Evolutionary conservation across 2,113 vertebrate species (phyloP).

Genomic region (Laterallus jamaicensis): DNA sequence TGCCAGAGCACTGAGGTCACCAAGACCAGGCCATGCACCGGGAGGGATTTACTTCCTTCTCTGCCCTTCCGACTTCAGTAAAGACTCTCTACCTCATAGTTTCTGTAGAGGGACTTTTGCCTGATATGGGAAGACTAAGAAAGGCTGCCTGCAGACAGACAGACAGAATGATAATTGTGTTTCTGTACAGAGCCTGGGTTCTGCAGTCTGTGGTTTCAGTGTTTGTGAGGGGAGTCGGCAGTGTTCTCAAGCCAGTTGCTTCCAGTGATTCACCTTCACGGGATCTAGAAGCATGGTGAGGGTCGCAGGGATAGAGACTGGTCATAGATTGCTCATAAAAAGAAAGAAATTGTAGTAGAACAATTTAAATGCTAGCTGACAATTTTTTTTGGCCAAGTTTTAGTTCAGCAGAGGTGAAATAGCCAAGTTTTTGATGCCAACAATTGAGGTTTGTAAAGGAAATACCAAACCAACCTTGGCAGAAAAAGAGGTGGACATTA

Average conservation of each 20-base stretch:
- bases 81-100: background rate
- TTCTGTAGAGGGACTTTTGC: background rate
- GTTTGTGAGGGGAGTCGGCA: background rate
- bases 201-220: background rate
- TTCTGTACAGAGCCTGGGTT: background rate
- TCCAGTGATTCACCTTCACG: slow-evolving; percentile 29
- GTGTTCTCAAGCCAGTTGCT: background rate
- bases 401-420: slow-evolving; percentile 4
- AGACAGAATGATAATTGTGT: background rate
- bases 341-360: slow-evolving; percentile 32
- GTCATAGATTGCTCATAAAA: slow-evolving; percentile 31
- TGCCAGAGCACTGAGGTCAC: background rate
- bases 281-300: background rate
- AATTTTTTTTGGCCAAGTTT: slow-evolving; percentile 35
- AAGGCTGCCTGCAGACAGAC: background rate
- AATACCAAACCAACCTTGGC: slow-evolving; percentile 29
- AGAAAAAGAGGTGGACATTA: slow-evolving; percentile 17
- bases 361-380: slow-evolving; percentile 30
- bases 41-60: background rate
- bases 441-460: slow-evolving; percentile 56
- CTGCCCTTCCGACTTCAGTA: background rate
- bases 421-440: slow-evolving; percentile 32
- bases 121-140: background rate
- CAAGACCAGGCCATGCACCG: background rate
- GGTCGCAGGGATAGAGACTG: background rate